Evolutionary conservation across 2,888 invertebrate genomes (phyloP), one percentile per base, ranked within the genome.

Genomic region (Orgyia antiqua): DNA sequence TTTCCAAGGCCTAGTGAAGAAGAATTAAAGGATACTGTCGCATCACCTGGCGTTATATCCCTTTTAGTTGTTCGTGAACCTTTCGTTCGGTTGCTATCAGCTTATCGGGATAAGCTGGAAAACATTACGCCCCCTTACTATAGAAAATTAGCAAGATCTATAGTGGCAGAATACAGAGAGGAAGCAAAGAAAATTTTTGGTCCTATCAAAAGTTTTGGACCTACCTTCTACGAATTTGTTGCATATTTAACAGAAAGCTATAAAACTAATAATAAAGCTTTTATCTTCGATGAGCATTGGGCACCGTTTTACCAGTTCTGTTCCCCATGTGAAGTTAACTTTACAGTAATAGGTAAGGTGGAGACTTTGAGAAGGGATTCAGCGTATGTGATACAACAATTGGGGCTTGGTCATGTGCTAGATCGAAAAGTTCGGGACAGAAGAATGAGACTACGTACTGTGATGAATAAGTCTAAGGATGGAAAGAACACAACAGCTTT

Each of bases 101-200:
- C 92, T 8, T 93, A 91, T 62, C 86, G 92, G 25, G 92, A 93
- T 61, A 93, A 93, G 76, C 80, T 95, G 39, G 92, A 93, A 66
- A 90, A 91, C 50, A 82, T 90, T 36, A 89, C 90, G 2, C 91
- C 91, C 42, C 91, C 89, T 4, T 91, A 89, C 59, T 93, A 93
- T 57, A 89, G 91, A 57, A 90, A 90, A 50, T 76, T 93, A 36
- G 92, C 92, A 21, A 87, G 86, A 41, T 72, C 89, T 33, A 93
- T 93, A 37, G 89, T 92, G 19, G 80, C 88, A 43, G 87, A 88
- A 41, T 89, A 91, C 55, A 84, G 90, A 55, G 73, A 73, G 35
- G 64, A 68, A 27, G 68, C 77, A 3, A 68, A 57, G 6, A 58
- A 62, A 45, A 45, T 62, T 8, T 60, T 75, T 32, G 77, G 77